These are phyloP conservation scores for Lepeophtheirus nordmannii DNA, from an alignment of 2,888 invertebrate genomes.

Conservation along the genomic window DNA sequence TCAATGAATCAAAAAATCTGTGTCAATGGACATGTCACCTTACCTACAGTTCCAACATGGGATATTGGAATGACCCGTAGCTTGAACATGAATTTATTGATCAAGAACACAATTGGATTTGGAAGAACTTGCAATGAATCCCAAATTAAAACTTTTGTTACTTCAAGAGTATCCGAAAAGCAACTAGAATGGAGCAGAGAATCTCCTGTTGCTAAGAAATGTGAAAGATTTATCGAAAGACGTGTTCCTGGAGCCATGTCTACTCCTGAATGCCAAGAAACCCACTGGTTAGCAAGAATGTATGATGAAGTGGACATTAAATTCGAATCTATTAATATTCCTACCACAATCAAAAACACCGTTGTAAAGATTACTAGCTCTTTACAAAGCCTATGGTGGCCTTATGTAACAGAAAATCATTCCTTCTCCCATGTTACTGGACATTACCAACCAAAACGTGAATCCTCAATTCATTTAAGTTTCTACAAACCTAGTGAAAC, in stretches of 20 bases:
- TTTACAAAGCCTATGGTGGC: slow-evolving; percentile 2
- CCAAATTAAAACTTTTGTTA: neutral
- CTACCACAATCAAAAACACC: slow-evolving; percentile 1
- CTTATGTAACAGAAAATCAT: slow-evolving; percentile 11
- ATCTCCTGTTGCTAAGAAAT: slow-evolving; percentile 16
- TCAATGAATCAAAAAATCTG: neutral
- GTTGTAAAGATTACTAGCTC: neutral
- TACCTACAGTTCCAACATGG: slow-evolving; percentile 11
- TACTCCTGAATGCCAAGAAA: slow-evolving; percentile 3
- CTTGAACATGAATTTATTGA: neutral
- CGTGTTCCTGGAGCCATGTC: neutral
- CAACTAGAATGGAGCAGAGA: slow-evolving; percentile 7
- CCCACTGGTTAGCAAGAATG: neutral
- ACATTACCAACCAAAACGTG: neutral
- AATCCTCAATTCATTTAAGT: slow-evolving; percentile 5
- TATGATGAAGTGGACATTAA: slow-evolving; percentile 21
- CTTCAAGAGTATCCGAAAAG: slow-evolving; percentile 16
- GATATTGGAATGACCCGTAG: neutral
- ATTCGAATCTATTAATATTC: slow-evolving; percentile 10
- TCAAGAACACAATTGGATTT: slow-evolving; percentile 21
- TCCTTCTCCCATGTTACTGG: neutral
- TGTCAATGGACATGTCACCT: slow-evolving; percentile 9
- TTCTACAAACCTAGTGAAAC: slow-evolving; percentile 11
- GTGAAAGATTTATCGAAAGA: slow-evolving; percentile 3
- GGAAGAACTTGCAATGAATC: slow-evolving; percentile 8